Evolutionary conservation across 1,140 invertebrate species (phyloP), one percentile per base, ranked within the genome.

Genomic region (Aradophagus sp.): DNA sequence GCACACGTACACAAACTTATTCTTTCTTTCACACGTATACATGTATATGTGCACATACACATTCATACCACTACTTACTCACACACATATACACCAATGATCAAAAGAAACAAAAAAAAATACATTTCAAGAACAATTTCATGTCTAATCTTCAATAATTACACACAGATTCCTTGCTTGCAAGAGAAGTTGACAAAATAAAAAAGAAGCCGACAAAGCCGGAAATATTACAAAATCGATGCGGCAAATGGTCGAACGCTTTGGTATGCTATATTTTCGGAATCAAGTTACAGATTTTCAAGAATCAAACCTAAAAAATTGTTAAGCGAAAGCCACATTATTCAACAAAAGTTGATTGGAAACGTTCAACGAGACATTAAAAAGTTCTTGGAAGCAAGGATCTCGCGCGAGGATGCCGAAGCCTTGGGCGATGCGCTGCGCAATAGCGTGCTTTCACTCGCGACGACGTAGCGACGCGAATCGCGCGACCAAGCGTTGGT

Each of bases 381-480:
- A 10, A 29, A 5, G 4, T n/a, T 29, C 26, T 41, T 41, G 11
- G 5, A 19, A 12, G 13, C 11, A 12, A 8, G 10, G n/a, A 19
- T 11, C 6, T 1, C 11, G 19, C 3, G 27, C 10, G 27, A 10
- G 2, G 11, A 29, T 29, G 7, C 2, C 10, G 10, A 29, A 10
- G 10, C 10, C n/a, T n/a, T 1, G n/a, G 14, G 23, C 23, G 41
- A 31, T 10, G 42, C 27, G 50, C 56, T 66, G 62, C 62, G 62
- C 52, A 66, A 66, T 66, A 66, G 62, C 62, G 62, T 66, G 48
- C 19, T 41, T 44, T 39, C 7, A 35, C 17, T 14, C 20, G 20
- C 20, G 20, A 23, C 20, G 8, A 23, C 20, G 4, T 8, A 23
- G 4, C 20, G 4, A 8, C 8, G 13, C 11, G 11, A 2, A 2